Percentiles rank a stretch among this genome's conserved stretches.
Evolutionary conservation across 2,113 vertebrate genomes (phyloP).

Genomic region (Pseudonaja textilis): DNA sequence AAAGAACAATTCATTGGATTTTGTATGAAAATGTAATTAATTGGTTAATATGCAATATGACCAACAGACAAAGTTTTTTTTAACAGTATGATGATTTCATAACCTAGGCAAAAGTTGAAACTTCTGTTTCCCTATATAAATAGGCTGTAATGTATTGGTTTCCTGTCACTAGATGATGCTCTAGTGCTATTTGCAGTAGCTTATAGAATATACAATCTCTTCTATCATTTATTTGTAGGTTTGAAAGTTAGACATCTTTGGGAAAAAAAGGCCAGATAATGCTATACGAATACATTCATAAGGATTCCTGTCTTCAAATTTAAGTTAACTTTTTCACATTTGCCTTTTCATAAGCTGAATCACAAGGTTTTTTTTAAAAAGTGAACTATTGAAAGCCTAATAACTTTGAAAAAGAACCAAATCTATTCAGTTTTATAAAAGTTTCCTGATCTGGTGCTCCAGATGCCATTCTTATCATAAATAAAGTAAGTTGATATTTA

Average conservation of each 20-base stretch:
- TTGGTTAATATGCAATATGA: not conserved
- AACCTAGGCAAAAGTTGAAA: not conserved
- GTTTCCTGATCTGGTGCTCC: not conserved
- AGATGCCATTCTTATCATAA: not conserved
- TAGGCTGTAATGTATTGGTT: not conserved
- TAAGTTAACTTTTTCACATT: not conserved
- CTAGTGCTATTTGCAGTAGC: not conserved
- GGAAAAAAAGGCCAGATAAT: not conserved
- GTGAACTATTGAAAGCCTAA: not conserved
- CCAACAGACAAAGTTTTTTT: not conserved
- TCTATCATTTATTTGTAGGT: not conserved
- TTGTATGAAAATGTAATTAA: not conserved
- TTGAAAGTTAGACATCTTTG: not conserved
- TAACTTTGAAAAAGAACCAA: not conserved
- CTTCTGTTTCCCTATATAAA: not conserved
- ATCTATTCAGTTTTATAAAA: not conserved
- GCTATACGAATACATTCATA: not conserved
- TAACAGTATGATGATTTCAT: not conserved
- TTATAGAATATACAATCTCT: not conserved
- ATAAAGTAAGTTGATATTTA: not conserved
- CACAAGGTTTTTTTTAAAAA: not conserved
- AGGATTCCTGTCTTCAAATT: not conserved
- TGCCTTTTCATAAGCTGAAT: not conserved
- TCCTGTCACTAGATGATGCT: slow-evolving; percentile 4
- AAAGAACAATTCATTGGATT: not conserved